Conservation (phyloP, 2,888 invertebrate species). For the Cosmia pyralina region DNA sequence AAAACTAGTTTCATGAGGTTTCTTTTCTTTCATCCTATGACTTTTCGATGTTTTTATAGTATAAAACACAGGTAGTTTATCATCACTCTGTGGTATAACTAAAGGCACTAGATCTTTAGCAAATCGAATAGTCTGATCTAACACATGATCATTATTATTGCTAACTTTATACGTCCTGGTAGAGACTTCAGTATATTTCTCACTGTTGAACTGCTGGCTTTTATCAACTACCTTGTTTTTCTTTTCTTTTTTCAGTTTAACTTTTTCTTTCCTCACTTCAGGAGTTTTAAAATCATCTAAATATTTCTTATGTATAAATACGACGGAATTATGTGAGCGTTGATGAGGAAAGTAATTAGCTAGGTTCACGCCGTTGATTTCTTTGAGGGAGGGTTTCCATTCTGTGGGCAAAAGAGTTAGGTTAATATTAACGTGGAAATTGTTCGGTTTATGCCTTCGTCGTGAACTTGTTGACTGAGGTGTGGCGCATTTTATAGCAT, state of each 20-base stretch:
- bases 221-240: conserved; percentile 68
- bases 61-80: conserved; percentile 75
- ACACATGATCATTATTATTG: conserved; percentile 70
- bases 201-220: conserved; percentile 71
- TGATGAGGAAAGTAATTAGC: conserved; percentile 78
- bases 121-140: conserved; percentile 81
- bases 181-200: conserved; percentile 52
- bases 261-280: conserved; percentile 50
- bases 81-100: conserved; percentile 77
- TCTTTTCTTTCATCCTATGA: conserved; percentile 69
- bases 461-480: conserved; percentile 13
- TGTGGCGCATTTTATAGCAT: conserved; percentile 21
- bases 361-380: conserved; percentile 77
- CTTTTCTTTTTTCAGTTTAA: conserved; percentile 59
- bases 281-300: conserved; percentile 55
- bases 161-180: conserved; percentile 59
- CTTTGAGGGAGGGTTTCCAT: conserved; percentile 62
- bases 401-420: conserved; percentile 65
- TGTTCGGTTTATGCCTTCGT: conserved; percentile 21
- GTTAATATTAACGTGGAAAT: conserved; percentile 39
- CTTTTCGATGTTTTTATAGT: conserved; percentile 79
- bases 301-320: conserved; percentile 82
- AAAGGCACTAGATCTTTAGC: conserved; percentile 81
- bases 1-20: conserved; percentile 51
- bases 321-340: conserved; percentile 78